Conservation (phyloP, 2,797 vertebrate genomes). For the Syngnathus rostellatus region DNA sequence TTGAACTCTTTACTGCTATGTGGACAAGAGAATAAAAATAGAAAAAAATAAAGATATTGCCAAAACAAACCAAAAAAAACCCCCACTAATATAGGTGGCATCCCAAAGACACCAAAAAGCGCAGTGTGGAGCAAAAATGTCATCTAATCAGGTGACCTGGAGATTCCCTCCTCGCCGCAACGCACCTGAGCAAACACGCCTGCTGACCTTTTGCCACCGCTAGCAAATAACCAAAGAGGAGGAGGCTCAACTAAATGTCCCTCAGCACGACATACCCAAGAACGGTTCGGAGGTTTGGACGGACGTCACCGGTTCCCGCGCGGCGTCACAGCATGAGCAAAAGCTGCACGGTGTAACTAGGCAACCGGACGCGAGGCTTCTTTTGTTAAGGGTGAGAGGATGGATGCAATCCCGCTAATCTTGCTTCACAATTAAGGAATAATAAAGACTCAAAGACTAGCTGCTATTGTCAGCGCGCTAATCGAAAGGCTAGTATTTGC, state of each 20-base stretch:
- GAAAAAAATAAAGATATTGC: no score
- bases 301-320: no score
- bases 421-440: slow-evolving; percentile 85
- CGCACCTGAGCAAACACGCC: slow-evolving; percentile 39
- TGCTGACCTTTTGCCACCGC: neutral
- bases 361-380: slow-evolving; percentile 85
- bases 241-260: neutral
- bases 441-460: slow-evolving; percentile 56
- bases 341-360: slow-evolving; percentile 66
- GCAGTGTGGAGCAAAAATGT: slow-evolving; percentile 24
- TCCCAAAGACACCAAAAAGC: slow-evolving; percentile 8
- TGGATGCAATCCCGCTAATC: slow-evolving; percentile 89
- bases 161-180: slow-evolving; percentile 17
- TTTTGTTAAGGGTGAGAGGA: slow-evolving; percentile 90
- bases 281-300: no score
- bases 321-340: slow-evolving; percentile 18
- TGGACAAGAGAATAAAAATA: no score
- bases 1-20: no score
- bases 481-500: slow-evolving; percentile 75
- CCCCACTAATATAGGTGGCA: neutral
- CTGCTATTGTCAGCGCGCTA: slow-evolving; percentile 52
- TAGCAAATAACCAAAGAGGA: neutral
- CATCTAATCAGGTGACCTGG: slow-evolving; percentile 27
- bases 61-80: no score
- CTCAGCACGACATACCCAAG: neutral